These are phyloP conservation scores for Xiphophorus maculatus DNA, from an alignment of 2,113 vertebrate genomes.

Conservation along the genomic window DNA sequence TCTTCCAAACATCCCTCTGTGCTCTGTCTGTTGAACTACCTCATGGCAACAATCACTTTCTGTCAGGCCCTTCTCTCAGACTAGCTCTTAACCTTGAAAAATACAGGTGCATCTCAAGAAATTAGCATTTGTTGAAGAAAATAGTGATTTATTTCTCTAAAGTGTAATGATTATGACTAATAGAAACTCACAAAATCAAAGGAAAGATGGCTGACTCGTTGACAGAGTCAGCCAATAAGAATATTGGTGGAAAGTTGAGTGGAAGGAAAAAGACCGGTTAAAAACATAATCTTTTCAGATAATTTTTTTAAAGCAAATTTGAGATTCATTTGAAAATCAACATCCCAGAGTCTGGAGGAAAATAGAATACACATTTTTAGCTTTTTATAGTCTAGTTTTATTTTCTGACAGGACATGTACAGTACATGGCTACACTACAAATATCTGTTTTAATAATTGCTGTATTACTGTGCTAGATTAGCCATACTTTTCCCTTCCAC, in stretches of 20 bases:
- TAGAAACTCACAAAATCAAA: background rate
- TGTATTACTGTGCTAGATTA: background rate
- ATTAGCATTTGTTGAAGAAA: too few species aligned
- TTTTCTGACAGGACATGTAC: background rate
- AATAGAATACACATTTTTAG: too few species aligned
- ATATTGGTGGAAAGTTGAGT: background rate
- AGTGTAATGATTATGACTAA: background rate
- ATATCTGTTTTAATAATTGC: background rate
- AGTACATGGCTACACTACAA: background rate
- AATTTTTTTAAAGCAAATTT: background rate
- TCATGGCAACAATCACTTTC: slow-evolving; percentile 69
- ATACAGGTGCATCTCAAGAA: background rate
- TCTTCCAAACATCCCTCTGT: slow-evolving; percentile 60
- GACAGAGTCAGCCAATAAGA: background rate
- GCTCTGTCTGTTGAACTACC: slow-evolving; percentile 45
- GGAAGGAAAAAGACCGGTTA: background rate
- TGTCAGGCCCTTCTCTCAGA: slow-evolving; percentile 64
- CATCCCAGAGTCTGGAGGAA: background rate
- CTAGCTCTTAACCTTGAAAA: slow-evolving; percentile 56
- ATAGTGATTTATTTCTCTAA: background rate
- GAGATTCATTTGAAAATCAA: background rate
- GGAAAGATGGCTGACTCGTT: background rate
- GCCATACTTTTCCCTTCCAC: background rate
- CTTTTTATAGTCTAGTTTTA: background rate
- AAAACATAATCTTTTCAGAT: background rate